These are phyloP conservation scores for Lophius piscatorius DNA, from an alignment of 2,113 vertebrate species.

Conservation along the genomic window DNA sequence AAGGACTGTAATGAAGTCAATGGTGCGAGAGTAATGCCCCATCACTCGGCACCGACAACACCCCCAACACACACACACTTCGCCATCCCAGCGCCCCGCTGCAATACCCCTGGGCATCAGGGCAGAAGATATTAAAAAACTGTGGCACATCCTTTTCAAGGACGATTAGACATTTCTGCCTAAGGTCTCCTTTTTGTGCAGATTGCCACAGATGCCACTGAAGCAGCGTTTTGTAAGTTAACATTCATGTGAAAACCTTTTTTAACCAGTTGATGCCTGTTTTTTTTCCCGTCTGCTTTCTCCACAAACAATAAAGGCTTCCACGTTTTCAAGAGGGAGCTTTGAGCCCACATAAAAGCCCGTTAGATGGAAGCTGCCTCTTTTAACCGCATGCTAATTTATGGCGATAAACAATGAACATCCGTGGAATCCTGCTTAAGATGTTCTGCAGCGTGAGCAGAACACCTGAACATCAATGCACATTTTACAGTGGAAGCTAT, in stretches of 20 bases:
- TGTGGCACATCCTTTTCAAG: conserved; percentile 74
- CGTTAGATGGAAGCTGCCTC: conserved; percentile 21
- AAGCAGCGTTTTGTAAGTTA: conserved; percentile 35
- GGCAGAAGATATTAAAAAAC: conserved; percentile 75
- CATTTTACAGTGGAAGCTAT: conserved; percentile 3
- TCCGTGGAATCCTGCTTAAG: conserved; percentile 11
- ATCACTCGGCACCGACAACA: conserved; percentile 65
- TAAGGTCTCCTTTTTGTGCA: conserved; percentile 69
- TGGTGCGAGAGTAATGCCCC: conserved; percentile 79
- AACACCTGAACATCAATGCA: neutral
- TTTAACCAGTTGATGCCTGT: conserved; percentile 32
- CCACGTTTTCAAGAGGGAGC: conserved; percentile 12
- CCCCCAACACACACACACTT: conserved; percentile 25
- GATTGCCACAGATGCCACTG: conserved; percentile 40
- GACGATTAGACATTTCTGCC: conserved; percentile 71
- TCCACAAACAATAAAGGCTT: conserved; percentile 13
- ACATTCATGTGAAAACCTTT: conserved; percentile 40
- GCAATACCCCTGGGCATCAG: conserved; percentile 64
- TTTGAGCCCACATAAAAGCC: conserved; percentile 39
- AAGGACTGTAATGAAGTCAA: conserved; percentile 80
- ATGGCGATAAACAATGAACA: conserved; percentile 40
- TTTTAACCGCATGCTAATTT: conserved; percentile 39
- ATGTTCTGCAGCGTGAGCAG: conserved; percentile 8
- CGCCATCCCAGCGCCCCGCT: conserved; percentile 49
- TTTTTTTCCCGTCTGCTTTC: conserved; percentile 37